A percentile compares a stretch with the other conserved stretches of the same genome.
Conservation (phyloP, 1,140 invertebrate genomes). For the Drosophila subpulchrella region DNA sequence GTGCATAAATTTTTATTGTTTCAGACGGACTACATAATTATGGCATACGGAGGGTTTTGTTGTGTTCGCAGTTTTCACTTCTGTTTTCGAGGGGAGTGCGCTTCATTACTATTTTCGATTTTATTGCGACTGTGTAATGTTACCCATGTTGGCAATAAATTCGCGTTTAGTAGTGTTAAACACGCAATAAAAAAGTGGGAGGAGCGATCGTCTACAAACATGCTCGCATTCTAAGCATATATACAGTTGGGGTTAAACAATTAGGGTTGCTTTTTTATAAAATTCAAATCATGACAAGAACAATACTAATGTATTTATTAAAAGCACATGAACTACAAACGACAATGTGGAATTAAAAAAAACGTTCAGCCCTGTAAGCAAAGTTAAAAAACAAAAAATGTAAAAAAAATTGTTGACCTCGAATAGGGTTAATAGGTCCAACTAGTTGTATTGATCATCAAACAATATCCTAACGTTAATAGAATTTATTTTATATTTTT, state of each 20-base stretch:
- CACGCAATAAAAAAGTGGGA: constrained; percentile 66
- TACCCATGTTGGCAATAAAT: constrained; percentile 78
- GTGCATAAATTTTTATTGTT: constrained; percentile 73
- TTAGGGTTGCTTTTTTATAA: background rate
- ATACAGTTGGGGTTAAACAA: background rate
- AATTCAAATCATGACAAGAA: background rate
- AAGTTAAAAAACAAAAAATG: no score
- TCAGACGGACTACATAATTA: constrained; percentile 58
- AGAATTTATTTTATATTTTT: no score
- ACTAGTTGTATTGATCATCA: no score
- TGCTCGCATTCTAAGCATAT: constrained; percentile 20
- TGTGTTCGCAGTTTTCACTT: constrained; percentile 35
- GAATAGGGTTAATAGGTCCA: no score
- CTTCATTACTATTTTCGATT: constrained; percentile 72
- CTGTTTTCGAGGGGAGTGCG: constrained; percentile 33
- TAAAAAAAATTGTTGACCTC: no score
- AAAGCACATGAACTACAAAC: no score
- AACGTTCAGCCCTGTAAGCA: no score
- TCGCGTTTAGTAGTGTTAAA: constrained; percentile 80
- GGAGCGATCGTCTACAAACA: constrained; percentile 11
- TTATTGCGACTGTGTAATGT: constrained; percentile 77
- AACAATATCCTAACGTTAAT: no score
- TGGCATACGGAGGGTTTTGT: constrained; percentile 47
- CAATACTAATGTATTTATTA: no score
- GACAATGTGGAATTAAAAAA: no score